A percentile compares a stretch with the other conserved stretches of the same genome.
Evolutionary conservation across 2,797 vertebrate species (phyloP).

Genomic region (Lutra lutra): DNA sequence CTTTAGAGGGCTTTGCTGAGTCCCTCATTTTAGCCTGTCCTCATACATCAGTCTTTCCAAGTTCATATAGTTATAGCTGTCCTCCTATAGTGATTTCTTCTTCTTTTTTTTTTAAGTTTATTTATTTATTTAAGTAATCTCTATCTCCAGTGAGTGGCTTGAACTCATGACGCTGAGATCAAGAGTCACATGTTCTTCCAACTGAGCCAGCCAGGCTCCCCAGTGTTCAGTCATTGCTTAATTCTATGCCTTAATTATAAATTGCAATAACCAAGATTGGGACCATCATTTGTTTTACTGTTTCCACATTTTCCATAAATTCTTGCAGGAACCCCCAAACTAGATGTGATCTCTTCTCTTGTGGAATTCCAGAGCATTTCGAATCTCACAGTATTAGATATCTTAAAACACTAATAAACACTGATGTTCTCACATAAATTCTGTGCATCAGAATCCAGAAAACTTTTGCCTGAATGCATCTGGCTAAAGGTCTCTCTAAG

Average conservation of each 20-base stretch:
- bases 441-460: background rate
- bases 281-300: background rate
- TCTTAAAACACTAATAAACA: background rate
- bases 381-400: background rate
- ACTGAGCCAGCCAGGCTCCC: background rate
- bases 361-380: background rate
- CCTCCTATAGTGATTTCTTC: background rate
- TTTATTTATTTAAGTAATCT: background rate
- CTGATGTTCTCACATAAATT: background rate
- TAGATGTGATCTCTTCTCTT: background rate
- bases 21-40: background rate
- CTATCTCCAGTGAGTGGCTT: background rate
- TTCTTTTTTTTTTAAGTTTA: background rate
- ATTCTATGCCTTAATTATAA: background rate
- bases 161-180: background rate
- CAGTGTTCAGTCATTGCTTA: background rate
- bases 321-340: background rate
- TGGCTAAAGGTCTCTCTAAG: background rate
- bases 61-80: background rate
- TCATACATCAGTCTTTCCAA: background rate
- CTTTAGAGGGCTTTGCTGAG: background rate
- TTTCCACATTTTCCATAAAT: background rate
- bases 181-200: background rate
- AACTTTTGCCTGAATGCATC: background rate
- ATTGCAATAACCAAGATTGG: background rate